These are phyloP conservation scores for Progne subis DNA, from an alignment of 2,113 vertebrate species.

Conservation along the genomic window DNA sequence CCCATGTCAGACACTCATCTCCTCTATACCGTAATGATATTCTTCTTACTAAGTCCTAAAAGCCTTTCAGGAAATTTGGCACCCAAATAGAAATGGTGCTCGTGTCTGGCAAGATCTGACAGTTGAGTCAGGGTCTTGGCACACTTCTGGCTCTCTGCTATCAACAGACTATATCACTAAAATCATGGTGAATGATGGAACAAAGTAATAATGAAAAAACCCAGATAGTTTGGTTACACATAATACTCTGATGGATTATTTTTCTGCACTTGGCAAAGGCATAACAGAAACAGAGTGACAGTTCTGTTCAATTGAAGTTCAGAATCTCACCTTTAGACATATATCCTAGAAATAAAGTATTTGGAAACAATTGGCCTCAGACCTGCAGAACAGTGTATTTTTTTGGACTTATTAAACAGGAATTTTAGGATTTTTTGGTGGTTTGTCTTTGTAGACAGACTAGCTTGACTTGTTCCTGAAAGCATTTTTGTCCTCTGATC, in stretches of 20 bases:
- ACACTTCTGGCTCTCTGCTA: not conserved
- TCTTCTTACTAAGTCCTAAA: slow-evolving; percentile 28
- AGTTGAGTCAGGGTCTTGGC: not conserved
- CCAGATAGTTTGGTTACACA: not conserved
- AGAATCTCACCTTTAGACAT: slow-evolving; percentile 20
- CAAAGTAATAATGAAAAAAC: not conserved
- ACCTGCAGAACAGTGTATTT: slow-evolving; percentile 76
- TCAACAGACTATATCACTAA: not conserved
- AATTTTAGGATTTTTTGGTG: not conserved
- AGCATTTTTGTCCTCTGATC: slow-evolving; percentile 42
- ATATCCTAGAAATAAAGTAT: not conserved
- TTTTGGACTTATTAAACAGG: slow-evolving; percentile 70
- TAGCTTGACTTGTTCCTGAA: slow-evolving; percentile 36
- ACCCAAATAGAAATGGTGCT: not conserved
- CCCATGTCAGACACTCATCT: not conserved
- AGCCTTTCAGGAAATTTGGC: slow-evolving; percentile 45
- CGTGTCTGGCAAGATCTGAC: slow-evolving; percentile 22
- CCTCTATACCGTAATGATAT: not conserved
- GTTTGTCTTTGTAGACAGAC: slow-evolving; percentile 51
- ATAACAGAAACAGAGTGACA: not conserved
- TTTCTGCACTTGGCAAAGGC: not conserved
- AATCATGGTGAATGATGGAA: not conserved
- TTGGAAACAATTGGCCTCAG: slow-evolving; percentile 61
- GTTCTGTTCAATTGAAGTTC: not conserved
- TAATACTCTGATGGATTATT: not conserved